These are phyloP conservation scores for Anoplolepis gracilipes DNA, from an alignment of 1,140 invertebrate species.

Conservation along the genomic window DNA sequence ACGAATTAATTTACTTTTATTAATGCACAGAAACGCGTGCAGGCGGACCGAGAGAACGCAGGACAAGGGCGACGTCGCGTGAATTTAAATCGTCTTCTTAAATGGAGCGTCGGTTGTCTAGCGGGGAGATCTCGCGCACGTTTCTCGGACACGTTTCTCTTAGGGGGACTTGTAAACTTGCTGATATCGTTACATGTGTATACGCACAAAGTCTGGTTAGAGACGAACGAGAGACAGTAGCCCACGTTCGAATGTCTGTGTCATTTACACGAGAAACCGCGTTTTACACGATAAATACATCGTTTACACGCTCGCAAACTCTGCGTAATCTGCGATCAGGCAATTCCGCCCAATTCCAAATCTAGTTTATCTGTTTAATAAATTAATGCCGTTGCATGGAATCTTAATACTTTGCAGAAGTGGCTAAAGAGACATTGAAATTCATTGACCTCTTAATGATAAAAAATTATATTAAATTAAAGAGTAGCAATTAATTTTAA, in stretches of 20 bases:
- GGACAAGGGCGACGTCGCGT: constrained; percentile 73
- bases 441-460: neutral
- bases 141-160: constrained; percentile 77
- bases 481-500: neutral
- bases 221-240: constrained; percentile 28
- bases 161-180: constrained; percentile 73
- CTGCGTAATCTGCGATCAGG: constrained; percentile 6
- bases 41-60: constrained; percentile 46
- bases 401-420: neutral
- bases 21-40: constrained; percentile 75
- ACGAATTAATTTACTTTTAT: constrained; percentile 75
- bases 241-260: neutral
- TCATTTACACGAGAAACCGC: constrained; percentile 64
- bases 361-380: neutral
- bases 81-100: constrained; percentile 82
- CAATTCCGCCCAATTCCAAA: neutral
- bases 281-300: constrained; percentile 64
- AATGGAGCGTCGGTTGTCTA: constrained; percentile 81
- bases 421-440: neutral
- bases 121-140: constrained; percentile 79
- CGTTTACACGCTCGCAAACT: constrained; percentile 30
- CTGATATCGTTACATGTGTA: constrained; percentile 66
- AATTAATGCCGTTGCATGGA: neutral
- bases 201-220: constrained; percentile 51
- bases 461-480: neutral